These are phyloP conservation scores for Cossypha polioptera DNA, from an alignment of 2,797 vertebrate species.

Conservation along the genomic window DNA sequence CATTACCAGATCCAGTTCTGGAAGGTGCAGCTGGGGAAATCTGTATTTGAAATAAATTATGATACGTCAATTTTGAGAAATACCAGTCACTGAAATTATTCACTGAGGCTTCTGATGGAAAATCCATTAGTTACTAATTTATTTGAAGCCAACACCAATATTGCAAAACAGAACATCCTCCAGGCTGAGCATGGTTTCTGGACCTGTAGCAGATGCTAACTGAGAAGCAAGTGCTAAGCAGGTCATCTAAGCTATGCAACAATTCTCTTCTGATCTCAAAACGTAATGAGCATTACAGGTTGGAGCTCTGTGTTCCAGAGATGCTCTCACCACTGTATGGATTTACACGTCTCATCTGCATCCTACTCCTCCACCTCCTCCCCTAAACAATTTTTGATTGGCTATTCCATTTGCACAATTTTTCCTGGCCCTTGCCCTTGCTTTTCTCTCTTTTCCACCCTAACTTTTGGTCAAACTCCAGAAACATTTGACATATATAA, in stretches of 20 bases:
- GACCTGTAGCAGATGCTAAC: not conserved
- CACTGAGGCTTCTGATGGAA: not conserved
- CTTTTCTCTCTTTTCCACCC: not conserved
- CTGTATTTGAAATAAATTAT: not conserved
- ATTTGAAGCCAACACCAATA: not conserved
- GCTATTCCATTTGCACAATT: not conserved
- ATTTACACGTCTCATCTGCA: not conserved
- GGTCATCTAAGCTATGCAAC: not conserved
- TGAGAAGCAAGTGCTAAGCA: not conserved
- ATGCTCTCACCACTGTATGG: fast-evolving
- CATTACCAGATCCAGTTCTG: not conserved
- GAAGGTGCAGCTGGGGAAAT: not conserved
- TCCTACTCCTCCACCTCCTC: not conserved
- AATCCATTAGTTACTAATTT: not conserved
- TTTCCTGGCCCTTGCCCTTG: not conserved
- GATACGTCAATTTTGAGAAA: not conserved
- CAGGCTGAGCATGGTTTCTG: not conserved
- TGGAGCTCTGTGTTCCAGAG: not conserved
- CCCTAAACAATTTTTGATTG: not conserved
- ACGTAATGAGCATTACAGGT: not conserved
- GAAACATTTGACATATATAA: not conserved
- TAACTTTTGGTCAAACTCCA: not conserved
- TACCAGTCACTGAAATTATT: not conserved
- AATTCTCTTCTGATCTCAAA: not conserved
- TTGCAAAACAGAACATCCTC: not conserved